Evolutionary conservation across 2,888 invertebrate species (phyloP), one percentile per base, ranked within the genome.

Genomic region (Saturnia pavonia): DNA sequence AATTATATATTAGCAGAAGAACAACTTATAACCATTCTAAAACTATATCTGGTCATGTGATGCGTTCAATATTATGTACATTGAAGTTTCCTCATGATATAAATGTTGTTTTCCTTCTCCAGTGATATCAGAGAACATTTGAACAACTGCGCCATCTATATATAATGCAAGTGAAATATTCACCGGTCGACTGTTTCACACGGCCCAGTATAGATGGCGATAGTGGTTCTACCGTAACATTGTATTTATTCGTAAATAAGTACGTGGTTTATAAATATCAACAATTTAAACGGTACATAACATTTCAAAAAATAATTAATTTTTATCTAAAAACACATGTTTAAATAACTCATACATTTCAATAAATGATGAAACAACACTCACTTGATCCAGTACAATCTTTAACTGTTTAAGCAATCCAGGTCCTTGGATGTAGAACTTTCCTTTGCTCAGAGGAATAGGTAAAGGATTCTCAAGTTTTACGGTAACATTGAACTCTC

Each of bases 381-480:
- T 78, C 80, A 95, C 95, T 94, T 96, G 95, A 72, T 95, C 91
- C 16, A 97, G 84, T 82, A 95, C 95, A 74, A 97, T 94, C 85
- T 96, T 96, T 16, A 97, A 84, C 70, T 97, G 96, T 70, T 96
- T 95, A 1, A 96, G 96, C 69, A 98, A 89, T 0, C 98, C 98
- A 0, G 97, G 96, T 0, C 97, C 98, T 85, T 98, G 97, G 70
- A 98, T 95, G 45, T 96, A 94, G 86, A 98, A 98, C 82, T 96
- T 95, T 25, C 97, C 96, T 78, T 96, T 97, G 77, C 94, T 96
- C 76, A 98, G 85, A 0, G 97, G 93, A 66, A 97, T 95, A 0
- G 98, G 98, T 67, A 98, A 86, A 0, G 98, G 98, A 92, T 98
- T 98, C 75, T 95, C 95, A 45, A 98, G 94, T 69, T 95, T 95